A percentile compares a stretch with the other conserved stretches of the same genome.
phyloP scores from a whole-genome alignment of 2,888 invertebrate species.

The Ormyrus thymus region DNA sequence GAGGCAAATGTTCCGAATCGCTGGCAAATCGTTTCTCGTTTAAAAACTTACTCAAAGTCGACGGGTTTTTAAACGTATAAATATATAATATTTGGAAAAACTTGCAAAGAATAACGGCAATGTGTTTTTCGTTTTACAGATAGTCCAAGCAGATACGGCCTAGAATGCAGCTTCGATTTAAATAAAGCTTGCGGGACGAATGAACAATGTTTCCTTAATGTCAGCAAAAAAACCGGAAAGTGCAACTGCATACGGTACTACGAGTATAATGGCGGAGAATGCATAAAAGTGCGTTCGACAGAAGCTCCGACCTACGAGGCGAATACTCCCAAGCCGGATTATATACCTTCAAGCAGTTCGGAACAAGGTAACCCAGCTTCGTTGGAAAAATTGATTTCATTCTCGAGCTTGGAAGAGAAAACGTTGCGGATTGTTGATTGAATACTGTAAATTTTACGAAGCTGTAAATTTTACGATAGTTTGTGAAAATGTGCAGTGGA shows the following conservation, averaged over 20 bases:
- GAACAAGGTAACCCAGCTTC: slow-evolving; percentile 23
- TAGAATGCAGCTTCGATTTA: slow-evolving; percentile 7
- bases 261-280: slow-evolving; percentile 11
- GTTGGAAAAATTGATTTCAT: too few species aligned
- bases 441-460: too few species aligned
- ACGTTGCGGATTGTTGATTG: too few species aligned
- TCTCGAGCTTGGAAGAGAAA: too few species aligned
- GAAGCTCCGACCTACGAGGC: slow-evolving; percentile 22
- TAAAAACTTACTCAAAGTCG: neutral
- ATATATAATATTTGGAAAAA: neutral
- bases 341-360: neutral
- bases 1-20: too few species aligned
- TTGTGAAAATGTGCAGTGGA: too few species aligned
- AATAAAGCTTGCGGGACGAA: slow-evolving; percentile 27
- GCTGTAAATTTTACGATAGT: too few species aligned
- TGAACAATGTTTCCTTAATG: slow-evolving; percentile 34
- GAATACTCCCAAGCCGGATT: slow-evolving; percentile 1
- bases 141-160: slow-evolving; percentile 17
- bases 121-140: slow-evolving; percentile 25
- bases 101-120: neutral
- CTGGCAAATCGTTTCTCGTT: too few species aligned
- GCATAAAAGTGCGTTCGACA: slow-evolving; percentile 17
- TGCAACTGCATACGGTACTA: slow-evolving; percentile 48
- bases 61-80: neutral
- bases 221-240: neutral